phyloP scores from a whole-genome alignment of 2,797 vertebrate genomes.

The Vultur gryphus region DNA sequence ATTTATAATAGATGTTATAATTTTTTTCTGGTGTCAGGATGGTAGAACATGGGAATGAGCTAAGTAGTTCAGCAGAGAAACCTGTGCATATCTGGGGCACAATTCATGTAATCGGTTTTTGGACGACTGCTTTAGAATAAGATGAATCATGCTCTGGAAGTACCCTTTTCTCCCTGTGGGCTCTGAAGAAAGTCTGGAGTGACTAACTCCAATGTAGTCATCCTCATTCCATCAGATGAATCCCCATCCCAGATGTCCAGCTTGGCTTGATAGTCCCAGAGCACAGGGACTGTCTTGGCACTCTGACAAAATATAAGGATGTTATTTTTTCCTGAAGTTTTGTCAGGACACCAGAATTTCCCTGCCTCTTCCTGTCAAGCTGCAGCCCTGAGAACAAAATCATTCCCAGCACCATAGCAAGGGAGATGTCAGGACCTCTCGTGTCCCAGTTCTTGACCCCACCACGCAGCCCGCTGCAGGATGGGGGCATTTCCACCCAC shows the following conservation, averaged over 20 bases:
- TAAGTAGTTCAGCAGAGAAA: neutral
- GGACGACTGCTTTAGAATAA: neutral
- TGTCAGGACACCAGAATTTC: conserved; percentile 56
- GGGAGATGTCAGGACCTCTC: conserved; percentile 25
- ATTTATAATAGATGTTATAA: neutral
- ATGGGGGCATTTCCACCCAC: neutral
- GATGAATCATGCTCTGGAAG: neutral
- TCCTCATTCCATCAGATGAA: neutral
- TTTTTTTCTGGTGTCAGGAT: neutral
- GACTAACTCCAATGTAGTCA: neutral
- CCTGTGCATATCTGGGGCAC: neutral
- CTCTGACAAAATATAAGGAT: conserved; percentile 29
- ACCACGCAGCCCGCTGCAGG: neutral
- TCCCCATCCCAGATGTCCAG: conserved; percentile 15
- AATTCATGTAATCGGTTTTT: neutral
- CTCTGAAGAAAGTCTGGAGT: neutral
- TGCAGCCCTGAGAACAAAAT: conserved; percentile 55
- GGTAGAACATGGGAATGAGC: neutral
- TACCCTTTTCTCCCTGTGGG: neutral
- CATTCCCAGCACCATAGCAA: conserved; percentile 22
- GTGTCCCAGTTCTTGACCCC: neutral
- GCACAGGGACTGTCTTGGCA: neutral
- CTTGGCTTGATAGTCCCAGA: conserved; percentile 18
- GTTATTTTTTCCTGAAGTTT: conserved; percentile 51
- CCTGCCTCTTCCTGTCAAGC: conserved; percentile 56